A percentile compares a stretch with the other conserved stretches of the same genome.
Evolutionary conservation across 2,797 vertebrate species (phyloP).

Genomic region (Pampus argenteus): DNA sequence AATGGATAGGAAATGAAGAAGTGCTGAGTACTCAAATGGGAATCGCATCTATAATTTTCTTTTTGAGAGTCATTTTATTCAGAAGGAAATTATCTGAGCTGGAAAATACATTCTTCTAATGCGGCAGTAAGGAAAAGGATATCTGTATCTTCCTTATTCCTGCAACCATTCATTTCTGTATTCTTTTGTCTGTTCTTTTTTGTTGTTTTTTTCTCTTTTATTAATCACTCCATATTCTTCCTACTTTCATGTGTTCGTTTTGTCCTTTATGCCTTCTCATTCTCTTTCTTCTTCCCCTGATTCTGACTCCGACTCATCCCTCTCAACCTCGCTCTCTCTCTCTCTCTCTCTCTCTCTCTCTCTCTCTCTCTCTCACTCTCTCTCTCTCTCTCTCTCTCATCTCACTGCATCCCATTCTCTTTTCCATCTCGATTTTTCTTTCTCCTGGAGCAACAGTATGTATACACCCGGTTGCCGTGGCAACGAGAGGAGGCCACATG

Average conservation of each 20-base stretch:
- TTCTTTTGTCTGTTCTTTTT: slow-evolving; percentile 9
- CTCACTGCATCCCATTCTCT: slow-evolving; percentile 60
- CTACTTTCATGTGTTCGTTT: not conserved
- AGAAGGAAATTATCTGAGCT: slow-evolving; percentile 18
- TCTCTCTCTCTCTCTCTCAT: slow-evolving; percentile 54
- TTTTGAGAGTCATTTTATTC: slow-evolving; percentile 23
- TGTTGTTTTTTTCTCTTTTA: not conserved
- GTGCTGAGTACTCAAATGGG: slow-evolving; percentile 16
- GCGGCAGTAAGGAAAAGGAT: not conserved
- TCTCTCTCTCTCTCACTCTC: slow-evolving; percentile 61
- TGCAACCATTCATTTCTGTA: slow-evolving; percentile 16
- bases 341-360: slow-evolving; percentile 55
- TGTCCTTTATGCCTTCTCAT: not conserved
- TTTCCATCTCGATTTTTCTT: slow-evolving; percentile 49
- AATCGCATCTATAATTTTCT: slow-evolving; percentile 31
- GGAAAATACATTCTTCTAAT: slow-evolving; percentile 7
- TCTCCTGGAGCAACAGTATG: slow-evolving; percentile 74
- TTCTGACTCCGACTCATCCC: slow-evolving; percentile 54
- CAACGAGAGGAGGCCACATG: slow-evolving; percentile 76
- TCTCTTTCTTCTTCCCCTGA: slow-evolving; percentile 20
- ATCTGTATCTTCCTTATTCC: slow-evolving; percentile 3
- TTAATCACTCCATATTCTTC: not conserved
- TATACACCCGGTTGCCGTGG: slow-evolving; percentile 79
- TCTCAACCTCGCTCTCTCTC: slow-evolving; percentile 52
- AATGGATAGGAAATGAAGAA: slow-evolving; percentile 26